These are phyloP conservation scores for Salvelinus sp. DNA, from an alignment of 2,113 vertebrate species.

Conservation along the genomic window DNA sequence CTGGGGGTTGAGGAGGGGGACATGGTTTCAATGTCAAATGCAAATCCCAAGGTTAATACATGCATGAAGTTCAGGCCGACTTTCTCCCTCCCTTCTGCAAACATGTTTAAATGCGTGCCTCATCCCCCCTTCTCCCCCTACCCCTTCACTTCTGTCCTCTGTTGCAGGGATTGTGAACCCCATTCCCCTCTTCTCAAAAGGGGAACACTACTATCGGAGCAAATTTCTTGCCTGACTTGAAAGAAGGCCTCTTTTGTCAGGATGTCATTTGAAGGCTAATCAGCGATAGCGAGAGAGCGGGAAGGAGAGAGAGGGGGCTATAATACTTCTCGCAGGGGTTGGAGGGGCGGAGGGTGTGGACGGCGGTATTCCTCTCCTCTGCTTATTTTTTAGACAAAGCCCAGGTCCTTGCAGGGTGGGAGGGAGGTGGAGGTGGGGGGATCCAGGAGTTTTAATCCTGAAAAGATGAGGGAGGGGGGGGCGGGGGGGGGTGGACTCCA, in stretches of 20 bases:
- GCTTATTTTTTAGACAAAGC: slow-evolving; percentile 71
- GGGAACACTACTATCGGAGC: slow-evolving; percentile 63
- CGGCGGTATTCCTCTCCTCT: slow-evolving; percentile 56
- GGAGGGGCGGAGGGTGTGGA: neutral
- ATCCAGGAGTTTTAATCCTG: slow-evolving; percentile 69
- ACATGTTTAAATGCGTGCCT: slow-evolving; percentile 63
- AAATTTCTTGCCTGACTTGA: slow-evolving; percentile 67
- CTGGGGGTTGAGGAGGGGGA: slow-evolving; percentile 55
- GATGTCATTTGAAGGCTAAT: slow-evolving; percentile 77
- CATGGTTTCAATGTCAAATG: slow-evolving; percentile 64
- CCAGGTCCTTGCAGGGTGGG: slow-evolving; percentile 71
- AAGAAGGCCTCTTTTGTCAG: slow-evolving; percentile 70
- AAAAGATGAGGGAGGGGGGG: slow-evolving; percentile 45
- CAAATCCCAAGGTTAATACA: slow-evolving; percentile 68
- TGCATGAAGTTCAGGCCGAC: slow-evolving; percentile 53
- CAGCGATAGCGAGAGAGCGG: slow-evolving; percentile 55
- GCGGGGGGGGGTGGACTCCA: neutral
- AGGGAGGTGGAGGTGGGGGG: neutral
- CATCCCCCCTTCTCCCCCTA: slow-evolving; percentile 10
- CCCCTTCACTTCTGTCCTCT: slow-evolving; percentile 43
- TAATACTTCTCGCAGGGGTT: slow-evolving; percentile 71
- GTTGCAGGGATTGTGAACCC: slow-evolving; percentile 18
- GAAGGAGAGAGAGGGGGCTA: slow-evolving; percentile 41
- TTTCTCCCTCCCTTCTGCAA: slow-evolving; percentile 52
- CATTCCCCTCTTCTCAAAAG: slow-evolving; percentile 44